Evolutionary conservation across 2,888 invertebrate species (phyloP).

Genomic region (Pantelozetes paolii): DNA sequence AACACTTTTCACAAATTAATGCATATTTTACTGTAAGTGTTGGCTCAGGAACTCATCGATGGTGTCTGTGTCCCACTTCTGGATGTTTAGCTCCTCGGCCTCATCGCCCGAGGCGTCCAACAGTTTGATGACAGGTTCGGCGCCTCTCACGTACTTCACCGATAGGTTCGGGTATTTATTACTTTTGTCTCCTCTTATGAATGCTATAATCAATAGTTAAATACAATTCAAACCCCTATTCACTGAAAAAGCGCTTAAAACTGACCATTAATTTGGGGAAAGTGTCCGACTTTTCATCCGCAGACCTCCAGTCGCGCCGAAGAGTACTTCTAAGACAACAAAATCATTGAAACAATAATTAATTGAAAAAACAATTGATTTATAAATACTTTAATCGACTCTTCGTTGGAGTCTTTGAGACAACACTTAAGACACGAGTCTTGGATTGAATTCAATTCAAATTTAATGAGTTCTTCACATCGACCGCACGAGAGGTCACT

Average conservation of each 20-base stretch:
- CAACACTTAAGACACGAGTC: constrained; percentile 74
- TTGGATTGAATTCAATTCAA: constrained; percentile 64
- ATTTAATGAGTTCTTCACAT: constrained; percentile 76
- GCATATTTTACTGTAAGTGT: too few species aligned
- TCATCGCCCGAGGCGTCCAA: constrained; percentile 77
- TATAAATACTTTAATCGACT: constrained; percentile 59
- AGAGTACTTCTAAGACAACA: constrained; percentile 64
- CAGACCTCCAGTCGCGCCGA: constrained; percentile 92
- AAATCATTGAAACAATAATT: constrained; percentile 37
- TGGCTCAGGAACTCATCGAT: constrained; percentile 73
- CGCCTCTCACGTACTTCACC: constrained; percentile 85
- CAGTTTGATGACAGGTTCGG: constrained; percentile 89
- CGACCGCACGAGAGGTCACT: constrained; percentile 79
- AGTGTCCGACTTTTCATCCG: constrained; percentile 95
- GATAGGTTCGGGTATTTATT: constrained; percentile 83
- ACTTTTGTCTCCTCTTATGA: constrained; percentile 87
- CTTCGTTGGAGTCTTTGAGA: constrained; percentile 59
- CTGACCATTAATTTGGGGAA: constrained; percentile 86
- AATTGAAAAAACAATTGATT: too few species aligned
- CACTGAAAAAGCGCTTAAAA: too few species aligned
- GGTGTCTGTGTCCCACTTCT: constrained; percentile 98
- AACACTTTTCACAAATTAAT: too few species aligned
- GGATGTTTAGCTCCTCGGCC: constrained; percentile 79
- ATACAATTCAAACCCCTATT: not conserved
- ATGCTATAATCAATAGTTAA: constrained; percentile 60